These are phyloP conservation scores for Esperia sulphurella DNA, from an alignment of 2,888 invertebrate species.

Conservation along the genomic window DNA sequence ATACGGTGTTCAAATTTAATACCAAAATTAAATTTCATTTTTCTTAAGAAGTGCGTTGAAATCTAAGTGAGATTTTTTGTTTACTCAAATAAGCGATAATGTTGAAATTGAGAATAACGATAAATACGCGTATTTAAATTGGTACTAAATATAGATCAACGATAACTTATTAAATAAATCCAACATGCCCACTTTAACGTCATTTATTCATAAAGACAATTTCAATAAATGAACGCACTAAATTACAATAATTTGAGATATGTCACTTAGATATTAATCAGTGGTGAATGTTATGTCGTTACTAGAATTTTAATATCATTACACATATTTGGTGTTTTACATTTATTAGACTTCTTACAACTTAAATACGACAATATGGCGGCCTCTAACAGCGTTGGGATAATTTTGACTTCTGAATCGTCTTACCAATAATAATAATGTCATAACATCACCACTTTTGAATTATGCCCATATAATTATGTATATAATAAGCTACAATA, in stretches of 20 bases:
- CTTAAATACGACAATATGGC: not conserved
- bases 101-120: too few species aligned
- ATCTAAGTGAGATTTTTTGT: too few species aligned
- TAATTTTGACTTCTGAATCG: not conserved
- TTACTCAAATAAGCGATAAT: too few species aligned
- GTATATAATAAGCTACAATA: conserved; percentile 76
- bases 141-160: too few species aligned
- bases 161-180: too few species aligned
- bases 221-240: conserved; percentile 77
- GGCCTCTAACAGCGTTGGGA: not conserved
- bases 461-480: conserved; percentile 37
- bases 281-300: conserved; percentile 54
- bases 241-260: conserved; percentile 78
- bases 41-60: too few species aligned
- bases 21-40: too few species aligned
- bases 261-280: conserved; percentile 67
- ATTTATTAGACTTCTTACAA: conserved; percentile 19
- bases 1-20: too few species aligned
- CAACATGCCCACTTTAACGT: conserved; percentile 47
- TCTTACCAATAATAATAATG: conserved; percentile 14
- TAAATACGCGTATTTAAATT: too few species aligned
- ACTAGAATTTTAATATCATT: conserved; percentile 18
- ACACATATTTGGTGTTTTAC: conserved; percentile 29
- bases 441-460: conserved; percentile 55
- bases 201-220: conserved; percentile 79